Evolutionary conservation across 1,140 invertebrate genomes (phyloP).

Genomic region (Drosophila pseudoananassae): DNA sequence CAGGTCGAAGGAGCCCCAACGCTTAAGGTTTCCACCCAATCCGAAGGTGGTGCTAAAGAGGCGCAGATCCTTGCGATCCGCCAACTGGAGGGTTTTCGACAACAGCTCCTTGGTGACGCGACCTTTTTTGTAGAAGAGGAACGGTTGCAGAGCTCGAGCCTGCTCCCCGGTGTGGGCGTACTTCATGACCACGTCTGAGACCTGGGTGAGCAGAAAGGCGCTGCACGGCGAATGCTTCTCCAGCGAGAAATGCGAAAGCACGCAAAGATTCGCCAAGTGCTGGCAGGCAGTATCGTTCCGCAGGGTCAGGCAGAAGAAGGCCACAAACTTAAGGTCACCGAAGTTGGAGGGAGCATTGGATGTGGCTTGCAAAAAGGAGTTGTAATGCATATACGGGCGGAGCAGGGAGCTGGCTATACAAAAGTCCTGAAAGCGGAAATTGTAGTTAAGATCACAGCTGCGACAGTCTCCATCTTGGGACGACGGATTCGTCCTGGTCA

Average conservation of each 20-base stretch:
- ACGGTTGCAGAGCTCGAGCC: constrained; percentile 84
- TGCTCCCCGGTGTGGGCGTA: constrained; percentile 81
- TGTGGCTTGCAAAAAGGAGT: constrained; percentile 67
- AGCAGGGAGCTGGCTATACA: constrained; percentile 73
- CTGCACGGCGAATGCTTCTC: constrained; percentile 85
- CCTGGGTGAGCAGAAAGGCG: constrained; percentile 84
- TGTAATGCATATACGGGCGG: constrained; percentile 75
- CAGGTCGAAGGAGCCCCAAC: constrained; percentile 84
- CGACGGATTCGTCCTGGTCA: constrained; percentile 40
- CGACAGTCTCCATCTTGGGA: constrained; percentile 52
- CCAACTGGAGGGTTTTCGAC: constrained; percentile 47
- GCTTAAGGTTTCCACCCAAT: constrained; percentile 56
- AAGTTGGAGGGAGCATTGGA: constrained; percentile 43
- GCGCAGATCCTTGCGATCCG: constrained; percentile 44
- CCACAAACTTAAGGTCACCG: constrained; percentile 79
- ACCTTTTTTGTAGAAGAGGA: constrained; percentile 85
- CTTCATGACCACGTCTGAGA: constrained; percentile 82
- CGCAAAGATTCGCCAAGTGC: constrained; percentile 89
- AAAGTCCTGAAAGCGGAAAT: constrained; percentile 71
- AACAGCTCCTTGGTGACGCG: constrained; percentile 84
- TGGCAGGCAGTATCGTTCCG: constrained; percentile 86
- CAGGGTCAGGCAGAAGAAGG: constrained; percentile 76
- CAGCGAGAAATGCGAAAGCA: constrained; percentile 85
- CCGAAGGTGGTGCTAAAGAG: constrained; percentile 80
- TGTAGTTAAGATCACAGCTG: constrained; percentile 59